Conservation (phyloP, 2,888 invertebrate species). For the Tetragnatha montana region DNA sequence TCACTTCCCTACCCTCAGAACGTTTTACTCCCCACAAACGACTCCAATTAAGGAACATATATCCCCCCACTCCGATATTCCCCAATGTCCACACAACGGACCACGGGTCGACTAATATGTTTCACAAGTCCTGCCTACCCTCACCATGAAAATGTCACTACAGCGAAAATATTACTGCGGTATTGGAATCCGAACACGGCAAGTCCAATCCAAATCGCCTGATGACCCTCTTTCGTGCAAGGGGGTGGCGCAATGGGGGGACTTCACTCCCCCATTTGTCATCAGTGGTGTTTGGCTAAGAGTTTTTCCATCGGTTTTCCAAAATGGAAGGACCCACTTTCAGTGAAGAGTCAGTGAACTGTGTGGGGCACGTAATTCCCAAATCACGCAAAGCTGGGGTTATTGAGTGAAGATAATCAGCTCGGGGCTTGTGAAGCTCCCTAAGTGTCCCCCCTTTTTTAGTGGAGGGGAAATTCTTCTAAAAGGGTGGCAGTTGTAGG, state of each 20-base stretch:
- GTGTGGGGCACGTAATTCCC: slow-evolving; percentile 31
- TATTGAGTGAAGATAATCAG: slow-evolving; percentile 2
- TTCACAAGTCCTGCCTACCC: slow-evolving; percentile 11
- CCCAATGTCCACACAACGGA: slow-evolving; percentile 8
- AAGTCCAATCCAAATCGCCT: not conserved
- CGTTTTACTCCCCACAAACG: not conserved
- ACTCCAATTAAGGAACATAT: not conserved
- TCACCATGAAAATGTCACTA: slow-evolving; percentile 12
- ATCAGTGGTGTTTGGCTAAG: slow-evolving; percentile 15
- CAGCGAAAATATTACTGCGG: not conserved
- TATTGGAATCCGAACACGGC: slow-evolving; percentile 21
- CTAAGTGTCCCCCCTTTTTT: not conserved
- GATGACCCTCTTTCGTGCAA: slow-evolving; percentile 38
- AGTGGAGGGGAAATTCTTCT: not conserved
- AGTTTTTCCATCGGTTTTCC: slow-evolving; percentile 8
- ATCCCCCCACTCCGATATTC: not conserved
- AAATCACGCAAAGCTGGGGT: slow-evolving; percentile 8
- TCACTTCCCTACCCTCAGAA: not conserved
- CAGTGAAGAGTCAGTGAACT: slow-evolving; percentile 53
- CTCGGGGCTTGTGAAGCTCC: not conserved
- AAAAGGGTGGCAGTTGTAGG: not conserved
- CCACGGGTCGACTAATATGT: slow-evolving; percentile 14
- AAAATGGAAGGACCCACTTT: slow-evolving; percentile 16
- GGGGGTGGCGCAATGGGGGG: slow-evolving; percentile 33
- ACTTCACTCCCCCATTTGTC: slow-evolving; percentile 14